Base-by-base conservation (phyloP, 2,888 invertebrate species). In the Tubiluchus corallicola region DNA sequence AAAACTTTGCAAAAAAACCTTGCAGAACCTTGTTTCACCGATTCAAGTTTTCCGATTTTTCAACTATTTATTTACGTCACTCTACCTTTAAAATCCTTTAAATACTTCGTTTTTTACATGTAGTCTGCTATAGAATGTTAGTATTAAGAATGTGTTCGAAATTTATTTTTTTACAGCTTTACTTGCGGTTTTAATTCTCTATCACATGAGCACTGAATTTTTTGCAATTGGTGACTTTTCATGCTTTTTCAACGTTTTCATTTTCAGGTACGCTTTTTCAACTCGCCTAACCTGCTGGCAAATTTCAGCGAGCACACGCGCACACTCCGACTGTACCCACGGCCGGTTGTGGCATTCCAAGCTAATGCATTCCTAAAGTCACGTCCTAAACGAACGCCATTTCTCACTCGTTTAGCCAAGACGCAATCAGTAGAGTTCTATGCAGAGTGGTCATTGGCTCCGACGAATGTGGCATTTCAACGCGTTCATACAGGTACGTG, bases 361-460 rank as follows among this genome's bases (percentile, higher is more conserved):
- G 83, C 90, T 56, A 84, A 90, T 66, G 88, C 88, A 59, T 96
- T 96, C 61, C 70, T 99, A 9, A 73, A 94, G 48, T 96, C 96
- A 4, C 72, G 98, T 21, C 90, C 92, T 0, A 71, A 82, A 52
- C 77, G 82, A 9, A 82, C 88, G 1, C 74, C 76, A 38, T 99
- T 94, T 62, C 73, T 94, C 40, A 82, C 81, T 57, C 79, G 80
- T 60, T 90, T 99, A 58, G 83, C 94, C 1, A 72, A 87, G 54
- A 92, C 94, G 2, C 94, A 96, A 76, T 96, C 98, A 1, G 96
- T 98, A 1, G 98, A 99, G 63, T 99, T 88, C 66, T 74, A 96
- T 51, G 96, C 96, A 1, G 98, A 99, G 65, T 98, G 96, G 90
- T 87, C 87, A 0, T 69, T 99, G 9, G 88, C 90, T 2, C 98